Percentiles rank a stretch among this genome's conserved stretches.
Conservation (phyloP, 2,113 vertebrate genomes). For the Nicator chloris region DNA sequence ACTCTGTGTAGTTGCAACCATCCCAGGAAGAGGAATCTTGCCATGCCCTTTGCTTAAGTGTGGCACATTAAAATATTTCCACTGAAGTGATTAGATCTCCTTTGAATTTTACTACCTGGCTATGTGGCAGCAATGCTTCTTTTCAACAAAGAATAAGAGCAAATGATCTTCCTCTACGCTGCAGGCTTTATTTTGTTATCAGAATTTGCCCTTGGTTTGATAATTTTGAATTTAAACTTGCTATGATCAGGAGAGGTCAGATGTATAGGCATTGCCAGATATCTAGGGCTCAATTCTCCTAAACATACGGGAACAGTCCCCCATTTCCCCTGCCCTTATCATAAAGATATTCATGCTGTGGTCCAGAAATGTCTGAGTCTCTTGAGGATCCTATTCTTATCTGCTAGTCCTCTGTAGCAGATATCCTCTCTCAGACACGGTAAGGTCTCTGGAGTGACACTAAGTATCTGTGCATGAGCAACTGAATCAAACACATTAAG, state of each 20-base stretch:
- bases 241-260: neutral
- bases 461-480: neutral
- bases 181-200: neutral
- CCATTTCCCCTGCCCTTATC: neutral
- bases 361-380: neutral
- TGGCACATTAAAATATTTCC: neutral
- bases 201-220: neutral
- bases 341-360: neutral
- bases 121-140: neutral
- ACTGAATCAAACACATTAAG: neutral
- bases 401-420: neutral
- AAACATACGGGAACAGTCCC: neutral
- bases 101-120: neutral
- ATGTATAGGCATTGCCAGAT: neutral
- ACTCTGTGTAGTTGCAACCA: neutral
- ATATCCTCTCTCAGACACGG: neutral
- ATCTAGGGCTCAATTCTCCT: neutral
- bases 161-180: neutral
- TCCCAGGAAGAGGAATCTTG: neutral
- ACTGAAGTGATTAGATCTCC: neutral
- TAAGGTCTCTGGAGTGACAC: neutral
- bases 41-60: neutral
- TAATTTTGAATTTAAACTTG: neutral
- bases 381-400: neutral
- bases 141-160: neutral